Conservation (phyloP, 1,140 invertebrate species). For the Cydia strobilella region DNA sequence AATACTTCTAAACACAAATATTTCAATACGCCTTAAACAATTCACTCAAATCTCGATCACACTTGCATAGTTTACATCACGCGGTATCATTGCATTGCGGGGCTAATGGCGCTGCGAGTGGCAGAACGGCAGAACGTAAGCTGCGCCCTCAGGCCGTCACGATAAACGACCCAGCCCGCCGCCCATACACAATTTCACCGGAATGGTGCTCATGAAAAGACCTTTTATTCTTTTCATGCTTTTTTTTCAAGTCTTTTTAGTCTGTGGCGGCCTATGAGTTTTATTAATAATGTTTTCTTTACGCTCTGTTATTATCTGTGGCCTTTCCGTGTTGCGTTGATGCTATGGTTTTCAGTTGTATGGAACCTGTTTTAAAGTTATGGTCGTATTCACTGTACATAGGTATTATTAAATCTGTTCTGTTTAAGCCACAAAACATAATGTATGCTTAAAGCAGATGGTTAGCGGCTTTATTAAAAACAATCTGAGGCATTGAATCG, state of each 20-base stretch:
- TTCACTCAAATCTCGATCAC: slow-evolving; percentile 20
- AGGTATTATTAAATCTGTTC: neutral
- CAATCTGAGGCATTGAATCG: neutral
- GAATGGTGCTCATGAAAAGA: slow-evolving; percentile 53
- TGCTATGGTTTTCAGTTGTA: neutral
- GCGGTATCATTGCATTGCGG: slow-evolving; percentile 14
- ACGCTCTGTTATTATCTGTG: slow-evolving; percentile 9
- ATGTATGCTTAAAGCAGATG: no score
- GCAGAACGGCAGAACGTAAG: slow-evolving; percentile 55
- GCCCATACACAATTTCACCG: slow-evolving; percentile 69
- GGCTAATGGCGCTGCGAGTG: slow-evolving; percentile 51
- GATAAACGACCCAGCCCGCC: slow-evolving; percentile 61
- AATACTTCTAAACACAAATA: neutral
- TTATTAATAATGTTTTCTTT: slow-evolving; percentile 27
- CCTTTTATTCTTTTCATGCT: slow-evolving; percentile 48
- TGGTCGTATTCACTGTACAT: neutral
- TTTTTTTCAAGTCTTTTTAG: slow-evolving; percentile 40
- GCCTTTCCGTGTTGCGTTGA: neutral
- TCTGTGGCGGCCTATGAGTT: slow-evolving; percentile 27
- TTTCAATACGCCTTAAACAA: neutral
- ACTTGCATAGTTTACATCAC: slow-evolving; percentile 12
- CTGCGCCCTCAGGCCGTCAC: slow-evolving; percentile 61
- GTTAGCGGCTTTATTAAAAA: neutral
- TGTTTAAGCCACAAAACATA: neutral
- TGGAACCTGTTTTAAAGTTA: neutral